Evolutionary conservation across 2,888 invertebrate species (phyloP).

Genomic region (Acanthosoma haemorrhoidale): DNA sequence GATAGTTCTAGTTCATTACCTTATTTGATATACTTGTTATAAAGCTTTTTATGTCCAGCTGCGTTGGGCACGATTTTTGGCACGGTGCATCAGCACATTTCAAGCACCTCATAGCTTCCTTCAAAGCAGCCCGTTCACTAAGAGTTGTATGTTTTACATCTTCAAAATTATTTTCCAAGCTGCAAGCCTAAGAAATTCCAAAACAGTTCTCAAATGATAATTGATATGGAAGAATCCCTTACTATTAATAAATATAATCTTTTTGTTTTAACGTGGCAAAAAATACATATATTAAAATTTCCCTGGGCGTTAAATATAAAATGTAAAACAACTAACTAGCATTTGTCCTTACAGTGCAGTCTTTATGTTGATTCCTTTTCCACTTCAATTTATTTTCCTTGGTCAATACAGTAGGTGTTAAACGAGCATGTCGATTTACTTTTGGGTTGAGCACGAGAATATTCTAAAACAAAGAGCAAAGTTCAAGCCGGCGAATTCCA

Average conservation of each 20-base stretch:
- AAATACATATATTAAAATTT: no score
- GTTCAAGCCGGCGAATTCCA: no score
- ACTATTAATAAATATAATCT: no score
- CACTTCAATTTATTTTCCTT: constrained; percentile 86
- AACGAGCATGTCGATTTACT: constrained; percentile 65
- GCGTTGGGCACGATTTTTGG: constrained; percentile 97
- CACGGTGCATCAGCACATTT: constrained; percentile 96
- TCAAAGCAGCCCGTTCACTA: constrained; percentile 88
- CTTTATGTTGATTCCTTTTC: constrained; percentile 86
- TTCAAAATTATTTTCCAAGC: constrained; percentile 79
- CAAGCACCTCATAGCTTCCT: constrained; percentile 80
- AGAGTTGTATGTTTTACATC: constrained; percentile 97
- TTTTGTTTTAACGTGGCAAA: no score
- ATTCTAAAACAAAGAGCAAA: constrained; percentile 59
- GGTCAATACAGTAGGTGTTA: constrained; percentile 78
- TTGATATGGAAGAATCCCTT: not conserved
- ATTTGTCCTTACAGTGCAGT: constrained; percentile 66
- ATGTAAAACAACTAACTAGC: not conserved
- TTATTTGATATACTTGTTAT: constrained; percentile 94
- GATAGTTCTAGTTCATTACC: constrained; percentile 54
- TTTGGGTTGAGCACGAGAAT: constrained; percentile 80
- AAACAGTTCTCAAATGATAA: not conserved
- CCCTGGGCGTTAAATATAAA: no score
- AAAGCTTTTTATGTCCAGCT: constrained; percentile 92
- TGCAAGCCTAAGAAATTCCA: constrained; percentile 22